Base-by-base conservation (phyloP, 2,888 invertebrate genomes). In the Odontocolon sp. region DNA sequence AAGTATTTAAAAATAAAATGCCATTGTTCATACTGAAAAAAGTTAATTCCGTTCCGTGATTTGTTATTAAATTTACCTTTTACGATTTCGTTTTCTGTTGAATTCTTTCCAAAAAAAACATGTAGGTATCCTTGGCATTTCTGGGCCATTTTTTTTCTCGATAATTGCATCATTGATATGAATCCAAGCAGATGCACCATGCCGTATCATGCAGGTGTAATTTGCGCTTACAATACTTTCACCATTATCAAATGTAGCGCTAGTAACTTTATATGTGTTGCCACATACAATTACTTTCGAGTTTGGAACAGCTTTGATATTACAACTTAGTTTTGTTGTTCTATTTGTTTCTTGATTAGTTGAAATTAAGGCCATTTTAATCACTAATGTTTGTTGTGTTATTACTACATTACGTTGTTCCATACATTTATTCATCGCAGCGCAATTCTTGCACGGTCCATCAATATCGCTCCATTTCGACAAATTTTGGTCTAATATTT, bases 171-270 rank as follows among this genome's bases (percentile, higher is more conserved):
- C 73, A 42, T 59, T 50, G 4, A 31, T 59, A 26, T 28, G n/a
- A 50, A 16, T 50, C 73, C 73, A 66, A 23, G 50, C 9, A n/a
- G 73, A 50, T 3, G 3, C 11, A n/a, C 18, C 26, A 50, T 14
- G 23, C 6, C 50, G 57, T 8, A 73, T 8, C 67, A 73, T 73
- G 59, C 66, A 38, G 9, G 52, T 52, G 6, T 40, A 73, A 40
- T 59, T 52, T 16, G 18, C 31, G 3, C 16, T 9, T 4, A 33
- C 1, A 23, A 54, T 5, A 1, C 8, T 9, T 47, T 21, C n/a
- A 31, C 36, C 64, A 9, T 56, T 36, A 31, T 57, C 40, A 31
- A 66, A 72, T 33, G 66, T 9, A 5, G 66, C 72, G 33, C 67
- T 61, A 2, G n/a, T 31, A 4, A 54, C 67, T 52, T 59, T 57